Base-by-base conservation (phyloP, 2,113 vertebrate species). In the Neodon shergylaensis region DNA sequence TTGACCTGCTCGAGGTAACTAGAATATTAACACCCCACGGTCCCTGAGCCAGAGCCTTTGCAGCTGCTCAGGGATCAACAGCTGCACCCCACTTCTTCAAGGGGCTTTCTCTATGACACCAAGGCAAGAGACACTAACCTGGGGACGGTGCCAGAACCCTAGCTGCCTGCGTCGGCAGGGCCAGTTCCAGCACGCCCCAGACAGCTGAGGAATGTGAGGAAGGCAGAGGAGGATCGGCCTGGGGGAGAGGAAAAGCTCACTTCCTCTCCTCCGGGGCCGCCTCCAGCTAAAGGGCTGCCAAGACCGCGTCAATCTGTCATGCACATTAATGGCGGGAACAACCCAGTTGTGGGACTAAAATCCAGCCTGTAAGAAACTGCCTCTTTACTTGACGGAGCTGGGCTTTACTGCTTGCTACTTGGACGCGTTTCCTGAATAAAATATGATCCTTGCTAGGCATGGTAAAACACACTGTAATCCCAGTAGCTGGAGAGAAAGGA, bases 11-110 rank as follows among this genome's bases (percentile, higher is more conserved):
- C 78, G 78, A 93, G 72, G 82, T 91, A 88, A 88, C 74, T 94
- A 74, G 94, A 97, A 95, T 96, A 95, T 92, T 92, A 89, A 92
- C 77, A 83, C 91, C 58, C 42, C 66, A 65, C 76, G 74, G 79
- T 92, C 82, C 85, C 76, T 24, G 54, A 79, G 90, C 42, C 31
- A 65, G 84, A 93, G 68, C 47, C 90, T 94, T 79, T n/a, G 6
- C 47, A 83, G 47, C 82, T 36, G 63, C 22, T 74, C 78, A 12
- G 81, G n/a, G 22, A 14, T 33, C 54, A 42, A 84, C n/a, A 66
- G 89, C 96, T 76, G 91, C 83, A 93, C 91, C 83, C n/a, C 90
- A 96, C 31, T 17, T 96, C 82, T 91, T 72, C 95, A 82, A 84
- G 85, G 86, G 14, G 52, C 39, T 82, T 88, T 91, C 82, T 95